These are phyloP conservation scores for Serilophus lunatus DNA, from an alignment of 2,113 vertebrate species.

Conservation along the genomic window DNA sequence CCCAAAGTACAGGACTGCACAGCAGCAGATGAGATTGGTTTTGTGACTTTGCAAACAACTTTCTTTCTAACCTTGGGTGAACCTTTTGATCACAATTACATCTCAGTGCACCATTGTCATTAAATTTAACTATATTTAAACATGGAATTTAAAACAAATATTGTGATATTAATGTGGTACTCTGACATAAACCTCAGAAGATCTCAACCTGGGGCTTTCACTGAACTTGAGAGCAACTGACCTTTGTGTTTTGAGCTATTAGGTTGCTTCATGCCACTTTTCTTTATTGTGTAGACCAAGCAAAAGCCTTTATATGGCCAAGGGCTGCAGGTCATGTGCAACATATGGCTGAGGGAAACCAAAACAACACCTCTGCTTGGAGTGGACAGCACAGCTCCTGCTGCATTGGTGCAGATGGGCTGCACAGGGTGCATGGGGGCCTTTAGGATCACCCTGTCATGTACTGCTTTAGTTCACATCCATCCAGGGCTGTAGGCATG, in stretches of 20 bases:
- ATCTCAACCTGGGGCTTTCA: not conserved
- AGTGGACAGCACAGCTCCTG: not conserved
- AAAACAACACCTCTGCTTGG: fast-evolving
- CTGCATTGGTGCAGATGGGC: not conserved
- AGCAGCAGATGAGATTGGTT: slow-evolving; percentile 20
- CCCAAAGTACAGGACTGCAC: not conserved
- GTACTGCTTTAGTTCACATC: not conserved
- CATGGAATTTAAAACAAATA: not conserved
- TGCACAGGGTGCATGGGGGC: fast-evolving
- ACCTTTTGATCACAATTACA: slow-evolving; percentile 26
- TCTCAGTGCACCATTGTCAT: not conserved
- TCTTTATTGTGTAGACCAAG: not conserved
- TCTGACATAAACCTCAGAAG: not conserved
- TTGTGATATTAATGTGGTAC: not conserved
- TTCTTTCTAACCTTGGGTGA: slow-evolving; percentile 2
- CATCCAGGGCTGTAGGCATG: not conserved
- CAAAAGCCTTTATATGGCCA: not conserved
- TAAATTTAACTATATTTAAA: slow-evolving; percentile 9
- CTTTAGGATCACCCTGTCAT: not conserved
- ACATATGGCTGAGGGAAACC: not conserved
- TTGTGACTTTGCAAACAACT: slow-evolving; percentile 22
- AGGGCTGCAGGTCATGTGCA: not conserved
- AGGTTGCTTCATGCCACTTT: not conserved
- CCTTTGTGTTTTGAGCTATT: not conserved
- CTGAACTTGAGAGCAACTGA: not conserved